These are phyloP conservation scores for Bellardia pandia DNA, from an alignment of 2,888 invertebrate genomes.

Conservation along the genomic window DNA sequence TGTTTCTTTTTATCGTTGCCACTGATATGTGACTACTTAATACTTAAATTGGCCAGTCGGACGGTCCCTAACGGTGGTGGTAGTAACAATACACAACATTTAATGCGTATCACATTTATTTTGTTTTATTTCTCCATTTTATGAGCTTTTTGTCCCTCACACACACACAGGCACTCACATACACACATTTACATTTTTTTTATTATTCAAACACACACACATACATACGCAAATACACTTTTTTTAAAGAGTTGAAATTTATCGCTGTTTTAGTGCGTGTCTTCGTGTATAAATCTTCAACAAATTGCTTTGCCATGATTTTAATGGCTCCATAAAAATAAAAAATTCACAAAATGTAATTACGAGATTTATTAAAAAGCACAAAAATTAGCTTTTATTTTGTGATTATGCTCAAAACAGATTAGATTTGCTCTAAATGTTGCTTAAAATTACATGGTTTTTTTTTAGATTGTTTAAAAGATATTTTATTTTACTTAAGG, in stretches of 20 bases:
- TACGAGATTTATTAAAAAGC: constrained; percentile 63
- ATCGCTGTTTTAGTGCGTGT: constrained; percentile 75
- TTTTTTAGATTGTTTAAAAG: constrained; percentile 6
- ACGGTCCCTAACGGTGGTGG: neutral
- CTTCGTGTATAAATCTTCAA: constrained; percentile 74
- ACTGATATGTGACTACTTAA: neutral
- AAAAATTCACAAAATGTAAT: constrained; percentile 56
- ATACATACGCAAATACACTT: neutral
- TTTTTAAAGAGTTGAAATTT: constrained; percentile 72
- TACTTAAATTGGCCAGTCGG: neutral
- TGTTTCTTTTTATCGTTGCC: neutral
- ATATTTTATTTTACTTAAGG: no score
- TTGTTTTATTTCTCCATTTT: constrained; percentile 61
- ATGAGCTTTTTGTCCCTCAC: constrained; percentile 29
- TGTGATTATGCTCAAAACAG: constrained; percentile 53
- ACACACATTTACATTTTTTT: neutral
- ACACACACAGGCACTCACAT: constrained; percentile 6
- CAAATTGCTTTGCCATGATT: constrained; percentile 74
- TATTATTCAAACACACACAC: constrained; percentile 12
- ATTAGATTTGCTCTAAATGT: constrained; percentile 52
- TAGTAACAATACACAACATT: constrained; percentile 3
- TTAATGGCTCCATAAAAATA: constrained; percentile 73
- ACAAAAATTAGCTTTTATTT: constrained; percentile 65
- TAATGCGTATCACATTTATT: constrained; percentile 60
- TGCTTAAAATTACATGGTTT: neutral